Evolutionary conservation across 2,888 invertebrate species (phyloP), one percentile per base, ranked within the genome.

Genomic region (Nemapogon koenigi): DNA sequence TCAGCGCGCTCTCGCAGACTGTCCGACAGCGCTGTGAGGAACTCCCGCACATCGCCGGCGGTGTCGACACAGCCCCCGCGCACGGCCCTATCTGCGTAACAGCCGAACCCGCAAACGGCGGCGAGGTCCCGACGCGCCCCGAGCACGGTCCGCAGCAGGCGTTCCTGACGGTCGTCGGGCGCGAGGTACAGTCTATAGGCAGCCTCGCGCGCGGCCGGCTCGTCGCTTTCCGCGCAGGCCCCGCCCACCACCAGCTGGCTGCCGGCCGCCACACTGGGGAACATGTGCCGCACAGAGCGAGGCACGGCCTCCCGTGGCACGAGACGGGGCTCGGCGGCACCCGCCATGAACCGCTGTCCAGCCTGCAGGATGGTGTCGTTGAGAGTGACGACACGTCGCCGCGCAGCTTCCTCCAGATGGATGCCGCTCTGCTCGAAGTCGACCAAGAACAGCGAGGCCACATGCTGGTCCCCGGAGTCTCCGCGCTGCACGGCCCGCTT

Each of bases 391-490:
- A 97, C 96, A 51, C 79, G 62, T 39, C 79, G 65, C 16, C 94
- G 79, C 29, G 88, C 84, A 0, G 76, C 68, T 44, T 93, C 90
- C 6, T 88, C 84, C 41, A 99, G 76, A 62, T 99, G 97, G 43
- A 99, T 98, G 2, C 98, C 99, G 59, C 94, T 91, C 62, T 97
- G 96, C 59, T 99, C 97, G 68, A 99, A 99, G 67, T 99, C 98
- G 60, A 95, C 94, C 4, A 97, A 75, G 63, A 99, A 97, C 31
- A 99, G 73, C 50, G 89, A 83, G 0, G 91, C 88, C 1, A 98
- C 91, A 57, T 96, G 90, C 40, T 86, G 71, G 59, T 99, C 98
- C 0, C 92, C 87, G 0, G 84, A 83, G 49, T 97, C 96, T 1
- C 90, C 90, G 3, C 82, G 69, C 41, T 83, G 73, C 0, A 90